Evolutionary conservation across 2,797 vertebrate genomes (phyloP), one percentile per base, ranked within the genome.

Genomic region (Acanthopagrus latus): DNA sequence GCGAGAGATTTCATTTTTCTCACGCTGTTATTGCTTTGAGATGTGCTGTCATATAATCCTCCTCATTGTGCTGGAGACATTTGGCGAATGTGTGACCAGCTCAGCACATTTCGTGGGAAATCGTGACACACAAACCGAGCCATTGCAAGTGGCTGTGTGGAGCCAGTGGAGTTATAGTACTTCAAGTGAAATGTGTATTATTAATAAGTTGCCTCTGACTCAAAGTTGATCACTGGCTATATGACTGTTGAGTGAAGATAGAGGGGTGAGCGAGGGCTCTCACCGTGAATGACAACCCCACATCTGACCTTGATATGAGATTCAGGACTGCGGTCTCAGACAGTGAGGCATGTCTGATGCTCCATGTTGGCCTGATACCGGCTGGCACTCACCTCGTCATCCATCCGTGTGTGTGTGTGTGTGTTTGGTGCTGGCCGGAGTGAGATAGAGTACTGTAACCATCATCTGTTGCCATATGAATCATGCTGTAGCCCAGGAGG

Each of bases 391-490:
- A 78, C 86, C 80, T 85, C 63, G 38, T 64, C 80, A 80, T 88
- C 66, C 74, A 59, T 82, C 46, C 71, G 55, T 72, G 51, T 71
- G 68, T 73, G 56, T 72, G 60, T 76, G 70, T 81, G 56, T 64
- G 59, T 64, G 76, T 77, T 81, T 47, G 59, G 55, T 71, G 50
- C 55, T 81, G 86, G 86, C 76, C 55, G 58, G 64, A 81, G 76
- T 77, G 75, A 54, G 64, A 57, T 3, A 51, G 67, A 89, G 75
- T 73, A 83, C 84, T 86, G 81, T 79, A 89, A 87, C 85, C 64
- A 86, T 91, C 90, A 91, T 92, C 90, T 91, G 88, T 67, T 89
- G 86, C 85, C 84, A 70, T 71, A 88, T 93, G 90, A 90, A 87
- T 92, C 89, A 89, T n/a, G 63, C 84, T 78, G 83, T 46, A 90